Evolutionary conservation across 2,797 vertebrate species (phyloP).

Genomic region (Antennarius maculatus): DNA sequence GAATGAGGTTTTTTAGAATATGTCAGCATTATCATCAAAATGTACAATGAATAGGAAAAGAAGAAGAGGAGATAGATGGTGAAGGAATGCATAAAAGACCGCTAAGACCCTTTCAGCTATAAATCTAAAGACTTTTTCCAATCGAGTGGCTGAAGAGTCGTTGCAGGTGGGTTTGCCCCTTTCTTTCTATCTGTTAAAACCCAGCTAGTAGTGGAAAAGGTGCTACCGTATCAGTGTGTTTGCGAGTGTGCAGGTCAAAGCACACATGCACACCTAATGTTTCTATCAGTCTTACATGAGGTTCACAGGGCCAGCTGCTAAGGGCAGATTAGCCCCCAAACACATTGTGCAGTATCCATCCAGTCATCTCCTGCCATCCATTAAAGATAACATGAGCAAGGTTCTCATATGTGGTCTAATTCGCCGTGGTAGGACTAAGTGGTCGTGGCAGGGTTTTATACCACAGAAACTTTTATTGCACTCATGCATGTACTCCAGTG

Average conservation of each 20-base stretch:
- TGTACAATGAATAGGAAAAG: conserved; percentile 23
- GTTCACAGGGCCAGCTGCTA: conserved; percentile 66
- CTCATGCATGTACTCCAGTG: conserved; percentile 37
- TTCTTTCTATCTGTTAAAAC: conserved; percentile 61
- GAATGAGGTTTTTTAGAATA: conserved; percentile 59
- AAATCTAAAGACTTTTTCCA: conserved; percentile 58
- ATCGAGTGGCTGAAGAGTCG: conserved; percentile 49
- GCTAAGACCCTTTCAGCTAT: conserved; percentile 54
- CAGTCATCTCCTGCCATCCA: conserved; percentile 64
- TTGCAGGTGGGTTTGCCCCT: conserved; percentile 46
- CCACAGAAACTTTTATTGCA: conserved; percentile 29
- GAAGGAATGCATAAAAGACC: conserved; percentile 63
- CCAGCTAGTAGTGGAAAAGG: conserved; percentile 36
- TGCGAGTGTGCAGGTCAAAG: conserved; percentile 35
- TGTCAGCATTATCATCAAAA: conserved; percentile 61
- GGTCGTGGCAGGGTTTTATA: conserved; percentile 35
- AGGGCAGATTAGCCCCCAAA: conserved; percentile 50
- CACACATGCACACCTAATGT: conserved; percentile 34
- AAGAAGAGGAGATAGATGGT: conserved; percentile 45
- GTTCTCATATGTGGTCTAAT: conserved; percentile 45
- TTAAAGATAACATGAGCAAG: conserved; percentile 60
- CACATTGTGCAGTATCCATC: conserved; percentile 58
- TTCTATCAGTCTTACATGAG: conserved; percentile 53
- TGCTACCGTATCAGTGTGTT: conserved; percentile 8
- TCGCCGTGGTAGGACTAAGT: conserved; percentile 39